These are phyloP conservation scores for Mungos mungo DNA, from an alignment of 2,113 vertebrate genomes.

Conservation along the genomic window DNA sequence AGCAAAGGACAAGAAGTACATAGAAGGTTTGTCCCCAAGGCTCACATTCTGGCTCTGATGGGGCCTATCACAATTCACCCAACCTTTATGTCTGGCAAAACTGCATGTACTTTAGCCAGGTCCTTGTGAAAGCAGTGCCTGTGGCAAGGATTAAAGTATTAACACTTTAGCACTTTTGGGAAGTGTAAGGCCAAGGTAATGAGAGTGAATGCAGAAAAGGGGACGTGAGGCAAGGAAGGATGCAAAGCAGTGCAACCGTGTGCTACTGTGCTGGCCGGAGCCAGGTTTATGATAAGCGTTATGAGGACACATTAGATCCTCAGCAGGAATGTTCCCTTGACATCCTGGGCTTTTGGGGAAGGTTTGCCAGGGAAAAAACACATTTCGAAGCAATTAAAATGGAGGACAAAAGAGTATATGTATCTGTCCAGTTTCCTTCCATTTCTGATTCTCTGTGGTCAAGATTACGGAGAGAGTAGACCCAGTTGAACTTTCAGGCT, in stretches of 20 bases:
- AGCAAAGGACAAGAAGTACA: background rate
- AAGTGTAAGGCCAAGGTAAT: background rate
- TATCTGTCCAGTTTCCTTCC: background rate
- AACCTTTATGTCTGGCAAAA: background rate
- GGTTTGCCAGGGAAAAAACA: background rate
- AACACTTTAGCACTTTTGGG: background rate
- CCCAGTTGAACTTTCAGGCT: background rate
- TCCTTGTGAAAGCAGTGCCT: background rate
- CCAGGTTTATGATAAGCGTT: fast-evolving
- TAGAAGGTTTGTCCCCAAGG: background rate
- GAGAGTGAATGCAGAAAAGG: background rate
- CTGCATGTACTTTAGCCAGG: no score
- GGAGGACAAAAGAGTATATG: background rate
- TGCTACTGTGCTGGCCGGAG: background rate
- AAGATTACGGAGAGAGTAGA: background rate
- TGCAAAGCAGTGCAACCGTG: fast-evolving
- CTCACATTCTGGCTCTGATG: background rate
- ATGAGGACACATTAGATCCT: fast-evolving
- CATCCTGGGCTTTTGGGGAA: background rate
- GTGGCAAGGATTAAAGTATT: background rate
- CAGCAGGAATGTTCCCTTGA: background rate
- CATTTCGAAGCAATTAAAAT: background rate
- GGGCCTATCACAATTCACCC: no score
- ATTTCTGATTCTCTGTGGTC: background rate
- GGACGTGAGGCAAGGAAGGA: background rate